Evolutionary conservation across 1,140 invertebrate genomes (phyloP), one percentile per base, ranked within the genome.

Genomic region (Cotesia typhae): DNA sequence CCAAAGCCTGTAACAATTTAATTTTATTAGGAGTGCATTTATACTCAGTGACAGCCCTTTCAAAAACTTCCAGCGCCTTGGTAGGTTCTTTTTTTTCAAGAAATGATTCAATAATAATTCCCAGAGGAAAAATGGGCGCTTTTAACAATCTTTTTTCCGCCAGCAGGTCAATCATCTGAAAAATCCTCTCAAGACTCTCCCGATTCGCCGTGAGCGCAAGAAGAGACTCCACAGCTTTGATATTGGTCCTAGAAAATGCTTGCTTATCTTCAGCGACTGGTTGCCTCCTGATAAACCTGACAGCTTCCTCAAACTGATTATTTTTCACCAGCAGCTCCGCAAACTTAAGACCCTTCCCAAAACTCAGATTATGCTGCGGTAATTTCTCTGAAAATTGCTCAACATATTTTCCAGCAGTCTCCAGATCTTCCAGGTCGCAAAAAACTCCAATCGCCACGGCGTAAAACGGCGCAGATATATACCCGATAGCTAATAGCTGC

Each of bases 101-200:
- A 94, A 90, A 0, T 90, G 90, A 83, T 92, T 94, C 17, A 95
- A 89, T 4, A 92, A 80, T 0, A 92, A 91, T 1, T 92, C 92
- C 52, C 92, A 73, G 2, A 90, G 83, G 83, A 92, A 28, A 28
- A 28, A 3, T 92, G 10, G 81, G 83, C 3, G 86, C 74, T 70
- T 84, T 77, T 7, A 90, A 84, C 76, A 89, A 92, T 12, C 90
- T 89, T 57, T 89, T 88, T 1, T 89, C 82, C 1, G 90, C 76
- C 0, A 94, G 77, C 0, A 83, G 74, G 65, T 92, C 87, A 67
- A 93, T 92, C n/a, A 94, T 60, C 78, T 88, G 82, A 52, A 90
- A 85, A 4, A 92, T 80, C 81, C 90, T 77, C 76, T 78, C 65
- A 74, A 79, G 51, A 10, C 74, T 9, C 12, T 69, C 63, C 4